Evolutionary conservation across 1,140 invertebrate genomes (phyloP), one percentile per base, ranked within the genome.

Genomic region (Kradibia gibbosae): DNA sequence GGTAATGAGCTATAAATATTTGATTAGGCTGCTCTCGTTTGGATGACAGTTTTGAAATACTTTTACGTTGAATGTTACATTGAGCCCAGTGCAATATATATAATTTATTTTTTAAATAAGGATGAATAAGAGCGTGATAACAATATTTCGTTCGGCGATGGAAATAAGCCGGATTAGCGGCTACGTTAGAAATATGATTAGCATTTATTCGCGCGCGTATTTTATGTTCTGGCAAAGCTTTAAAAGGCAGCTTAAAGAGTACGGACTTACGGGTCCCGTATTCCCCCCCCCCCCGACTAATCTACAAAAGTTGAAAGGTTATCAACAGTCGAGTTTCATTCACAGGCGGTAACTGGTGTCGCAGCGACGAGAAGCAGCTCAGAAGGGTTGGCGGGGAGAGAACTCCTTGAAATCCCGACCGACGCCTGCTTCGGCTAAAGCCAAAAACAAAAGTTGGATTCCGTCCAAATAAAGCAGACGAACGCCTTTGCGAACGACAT

Each of bases 1-100:
- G 71, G 36, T 73, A 74, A 73, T 74, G 67, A 50, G 70, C 28
- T 20, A 39, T 25, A 80, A 60, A 74, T 80, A 65, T 80, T 80
- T 80, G 78, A 80, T 74, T 65, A 73, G 70, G 25, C 20, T 22
- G 13, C n/a, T 25, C 25, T 28, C 42, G 17, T 31, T 7, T 15
- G 15, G 13, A 22, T 42, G 48, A 8, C 11, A 28, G 28, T 50
- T 5, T 22, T 11, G 20, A 5, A 11, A 4, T 50, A n/a, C 45
- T 5, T 39, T n/a, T 48, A 13, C 1, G 11, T 28, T 4, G 4
- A 20, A n/a, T n/a, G n/a, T n/a, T n/a, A n/a, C n/a, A n/a, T n/a
- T n/a, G n/a, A n/a, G n/a, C n/a, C n/a, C n/a, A n/a, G n/a, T n/a
- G n/a, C n/a, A n/a, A n/a, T 48, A 48, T 48, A 10, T 48, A 48